Percentiles rank a stretch among this genome's conserved stretches.
phyloP scores from a whole-genome alignment of 2,888 invertebrate species.

The Pseudoips prasinana region DNA sequence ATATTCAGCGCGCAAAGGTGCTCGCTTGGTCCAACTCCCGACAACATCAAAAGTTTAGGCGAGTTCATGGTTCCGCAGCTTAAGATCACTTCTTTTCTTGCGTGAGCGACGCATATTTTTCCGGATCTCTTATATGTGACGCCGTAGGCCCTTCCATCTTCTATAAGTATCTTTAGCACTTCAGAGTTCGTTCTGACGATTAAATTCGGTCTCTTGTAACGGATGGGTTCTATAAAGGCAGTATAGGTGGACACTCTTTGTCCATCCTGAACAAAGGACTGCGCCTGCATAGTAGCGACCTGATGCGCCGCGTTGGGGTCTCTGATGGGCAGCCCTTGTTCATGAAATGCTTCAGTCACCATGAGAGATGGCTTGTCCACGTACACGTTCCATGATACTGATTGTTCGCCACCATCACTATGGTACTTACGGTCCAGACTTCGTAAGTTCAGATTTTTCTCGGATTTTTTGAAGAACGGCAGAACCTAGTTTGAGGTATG shows the following conservation, averaged over 20 bases:
- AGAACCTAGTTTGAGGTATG: constrained; percentile 61
- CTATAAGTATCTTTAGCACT: constrained; percentile 78
- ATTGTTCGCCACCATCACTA: constrained; percentile 81
- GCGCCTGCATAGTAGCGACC: constrained; percentile 80
- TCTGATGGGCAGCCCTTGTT: constrained; percentile 74
- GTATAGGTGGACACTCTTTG: constrained; percentile 81
- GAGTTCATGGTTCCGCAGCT: constrained; percentile 56
- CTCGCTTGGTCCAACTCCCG: constrained; percentile 59
- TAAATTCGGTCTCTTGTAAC: constrained; percentile 74
- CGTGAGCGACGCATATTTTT: constrained; percentile 39
- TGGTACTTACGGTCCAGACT: constrained; percentile 79
- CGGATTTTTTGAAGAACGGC: constrained; percentile 86
- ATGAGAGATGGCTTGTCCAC: constrained; percentile 79
- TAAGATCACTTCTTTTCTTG: constrained; percentile 59
- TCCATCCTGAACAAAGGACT: constrained; percentile 78
- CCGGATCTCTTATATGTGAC: constrained; percentile 45
- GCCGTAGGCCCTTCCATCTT: constrained; percentile 56
- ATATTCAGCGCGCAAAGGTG: constrained; percentile 48
- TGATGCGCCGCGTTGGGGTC: constrained; percentile 80
- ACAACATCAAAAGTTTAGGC: constrained; percentile 61
- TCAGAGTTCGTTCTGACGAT: constrained; percentile 71
- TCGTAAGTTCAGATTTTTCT: constrained; percentile 79
- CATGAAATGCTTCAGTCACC: constrained; percentile 79
- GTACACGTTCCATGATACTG: constrained; percentile 82
- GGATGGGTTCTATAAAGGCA: constrained; percentile 84